Conservation (phyloP, 2,797 vertebrate genomes). For the Muscicapa comitata region DNA sequence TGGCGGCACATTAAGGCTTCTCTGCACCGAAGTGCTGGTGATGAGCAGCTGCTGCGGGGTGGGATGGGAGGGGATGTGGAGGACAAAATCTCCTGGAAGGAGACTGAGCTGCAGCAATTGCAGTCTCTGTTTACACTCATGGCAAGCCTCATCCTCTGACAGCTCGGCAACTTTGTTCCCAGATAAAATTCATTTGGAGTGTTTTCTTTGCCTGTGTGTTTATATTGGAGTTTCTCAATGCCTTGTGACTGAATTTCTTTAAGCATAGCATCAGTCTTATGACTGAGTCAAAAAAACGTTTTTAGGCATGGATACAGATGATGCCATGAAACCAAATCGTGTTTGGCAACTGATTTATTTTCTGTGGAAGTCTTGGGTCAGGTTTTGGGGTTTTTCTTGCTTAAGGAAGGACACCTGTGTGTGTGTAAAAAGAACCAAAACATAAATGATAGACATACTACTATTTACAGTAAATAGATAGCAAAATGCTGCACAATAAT, state of each 20-base stretch:
- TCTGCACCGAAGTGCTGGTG: neutral
- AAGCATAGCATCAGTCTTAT: neutral
- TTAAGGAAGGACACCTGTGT: neutral
- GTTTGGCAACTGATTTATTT: neutral
- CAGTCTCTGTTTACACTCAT: neutral
- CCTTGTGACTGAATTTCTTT: slow-evolving; percentile 15
- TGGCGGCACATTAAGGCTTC: slow-evolving; percentile 62
- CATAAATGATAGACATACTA: neutral
- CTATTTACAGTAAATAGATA: neutral
- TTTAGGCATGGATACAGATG: neutral
- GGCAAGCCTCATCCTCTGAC: neutral
- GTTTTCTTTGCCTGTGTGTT: neutral
- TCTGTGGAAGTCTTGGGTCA: neutral
- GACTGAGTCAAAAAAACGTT: neutral
- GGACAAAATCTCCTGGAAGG: slow-evolving; percentile 62
- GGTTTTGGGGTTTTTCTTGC: neutral
- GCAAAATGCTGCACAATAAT: neutral
- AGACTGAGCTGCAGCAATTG: slow-evolving; percentile 4
- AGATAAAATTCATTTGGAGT: neutral
- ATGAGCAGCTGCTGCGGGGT: slow-evolving; percentile 68
- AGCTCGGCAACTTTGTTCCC: neutral
- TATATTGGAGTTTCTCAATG: neutral
- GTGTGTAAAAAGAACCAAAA: neutral
- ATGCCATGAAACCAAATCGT: neutral
- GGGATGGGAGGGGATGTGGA: slow-evolving; percentile 28